These are phyloP conservation scores for Perca fluviatilis DNA, from an alignment of 2,113 vertebrate species.

Conservation along the genomic window DNA sequence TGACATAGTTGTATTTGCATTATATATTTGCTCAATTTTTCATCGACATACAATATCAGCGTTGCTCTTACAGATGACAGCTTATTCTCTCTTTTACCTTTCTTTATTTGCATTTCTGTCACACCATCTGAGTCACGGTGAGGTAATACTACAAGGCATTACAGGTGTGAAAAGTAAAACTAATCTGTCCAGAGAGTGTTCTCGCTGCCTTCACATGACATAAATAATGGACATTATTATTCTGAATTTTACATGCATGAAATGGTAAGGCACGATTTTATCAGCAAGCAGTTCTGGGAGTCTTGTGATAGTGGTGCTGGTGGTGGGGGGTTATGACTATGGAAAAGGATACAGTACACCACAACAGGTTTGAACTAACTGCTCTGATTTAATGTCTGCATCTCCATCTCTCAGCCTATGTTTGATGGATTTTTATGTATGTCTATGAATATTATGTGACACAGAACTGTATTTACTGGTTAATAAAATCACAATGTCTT, in stretches of 20 bases:
- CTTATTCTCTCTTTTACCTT: background rate
- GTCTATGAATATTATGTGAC: constrained; percentile 73
- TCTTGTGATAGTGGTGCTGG: background rate
- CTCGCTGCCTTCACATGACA: constrained; percentile 13
- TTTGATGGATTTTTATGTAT: constrained; percentile 77
- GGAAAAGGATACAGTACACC: constrained; percentile 37
- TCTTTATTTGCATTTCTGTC: constrained; percentile 7
- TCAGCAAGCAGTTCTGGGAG: constrained; percentile 19
- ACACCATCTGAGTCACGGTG: background rate
- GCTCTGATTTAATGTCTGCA: constrained; percentile 65
- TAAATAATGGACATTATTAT: constrained; percentile 41
- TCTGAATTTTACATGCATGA: constrained; percentile 21
- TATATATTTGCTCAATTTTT: background rate
- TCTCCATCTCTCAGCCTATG: constrained; percentile 54
- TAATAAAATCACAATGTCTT: constrained; percentile 85
- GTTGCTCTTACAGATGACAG: background rate
- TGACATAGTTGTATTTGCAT: background rate
- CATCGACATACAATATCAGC: background rate
- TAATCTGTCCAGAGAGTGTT: constrained; percentile 14
- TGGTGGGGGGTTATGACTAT: constrained; percentile 20
- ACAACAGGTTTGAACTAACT: constrained; percentile 63
- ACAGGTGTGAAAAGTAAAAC: constrained; percentile 23
- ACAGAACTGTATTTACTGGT: constrained; percentile 83
- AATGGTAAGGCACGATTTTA: constrained; percentile 38
- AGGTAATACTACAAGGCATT: background rate